Percentiles rank a stretch among this genome's conserved stretches.
Evolutionary conservation across 1,140 invertebrate species (phyloP).

Genomic region (Agrilus planipennis): DNA sequence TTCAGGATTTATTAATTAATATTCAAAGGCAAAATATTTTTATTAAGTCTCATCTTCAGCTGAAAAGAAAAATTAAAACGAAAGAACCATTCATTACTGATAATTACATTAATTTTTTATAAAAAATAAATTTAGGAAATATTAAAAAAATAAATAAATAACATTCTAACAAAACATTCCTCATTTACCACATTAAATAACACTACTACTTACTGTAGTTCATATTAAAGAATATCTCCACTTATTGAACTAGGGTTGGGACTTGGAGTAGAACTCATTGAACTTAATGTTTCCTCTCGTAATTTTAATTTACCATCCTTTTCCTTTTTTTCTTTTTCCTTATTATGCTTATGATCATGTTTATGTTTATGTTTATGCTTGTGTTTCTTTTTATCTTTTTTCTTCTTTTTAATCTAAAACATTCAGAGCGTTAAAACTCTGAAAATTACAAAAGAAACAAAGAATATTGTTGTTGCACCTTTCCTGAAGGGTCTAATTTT

Average conservation of each 20-base stretch:
- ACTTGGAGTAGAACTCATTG: conserved; percentile 49
- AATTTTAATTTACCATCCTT: conserved; percentile 38
- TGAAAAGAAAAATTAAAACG: no score
- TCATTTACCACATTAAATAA: no score
- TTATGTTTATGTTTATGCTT: conserved; percentile 66
- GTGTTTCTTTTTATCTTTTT: conserved; percentile 73
- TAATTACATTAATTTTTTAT: no score
- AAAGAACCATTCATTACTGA: no score
- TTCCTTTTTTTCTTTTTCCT: conserved; percentile 38
- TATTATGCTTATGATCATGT: conserved; percentile 49
- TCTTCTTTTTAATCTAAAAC: conserved; percentile 60
- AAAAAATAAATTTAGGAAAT: no score
- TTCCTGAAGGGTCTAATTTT: conserved; percentile 40
- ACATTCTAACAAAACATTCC: no score
- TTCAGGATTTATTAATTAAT: no score
- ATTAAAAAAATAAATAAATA: no score
- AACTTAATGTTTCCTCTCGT: conserved; percentile 47
- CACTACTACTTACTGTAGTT: no score
- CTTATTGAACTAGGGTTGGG: conserved; percentile 27
- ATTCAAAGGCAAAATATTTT: no score
- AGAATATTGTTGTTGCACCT: conserved; percentile 33
- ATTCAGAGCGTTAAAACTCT: conserved; percentile 15
- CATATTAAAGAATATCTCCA: conserved; percentile 3
- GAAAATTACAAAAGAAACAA: no score
- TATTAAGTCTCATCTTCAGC: no score